Evolutionary conservation across 2,113 vertebrate species (phyloP).

Genomic region (Cathartes aura): DNA sequence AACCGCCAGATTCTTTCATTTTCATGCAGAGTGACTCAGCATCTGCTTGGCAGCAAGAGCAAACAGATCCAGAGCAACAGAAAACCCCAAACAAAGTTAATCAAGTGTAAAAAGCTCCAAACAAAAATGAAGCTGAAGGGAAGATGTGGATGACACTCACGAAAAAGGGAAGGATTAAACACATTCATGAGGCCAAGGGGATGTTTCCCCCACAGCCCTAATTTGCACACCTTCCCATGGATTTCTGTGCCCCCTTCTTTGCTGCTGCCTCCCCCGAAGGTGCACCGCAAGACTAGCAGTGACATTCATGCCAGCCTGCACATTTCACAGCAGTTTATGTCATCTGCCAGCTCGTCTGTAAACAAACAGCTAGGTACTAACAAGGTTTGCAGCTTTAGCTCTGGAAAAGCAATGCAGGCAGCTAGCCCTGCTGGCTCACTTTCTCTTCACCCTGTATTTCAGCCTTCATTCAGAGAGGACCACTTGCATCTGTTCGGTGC

Average conservation of each 20-base stretch:
- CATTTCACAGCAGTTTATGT: neutral
- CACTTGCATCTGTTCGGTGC: accelerated
- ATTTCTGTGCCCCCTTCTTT: neutral
- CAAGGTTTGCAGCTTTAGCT: neutral
- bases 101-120: neutral
- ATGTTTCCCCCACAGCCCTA: neutral
- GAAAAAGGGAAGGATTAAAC: neutral
- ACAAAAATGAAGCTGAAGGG: neutral
- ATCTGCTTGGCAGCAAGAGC: neutral
- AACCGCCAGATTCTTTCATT: neutral
- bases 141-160: neutral
- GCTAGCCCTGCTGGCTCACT: neutral
- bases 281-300: neutral
- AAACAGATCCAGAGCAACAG: neutral
- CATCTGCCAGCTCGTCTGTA: neutral
- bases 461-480: neutral
- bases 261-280: neutral
- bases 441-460: neutral
- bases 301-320: neutral
- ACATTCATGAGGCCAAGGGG: neutral
- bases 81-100: neutral
- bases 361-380: neutral
- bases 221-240: neutral
- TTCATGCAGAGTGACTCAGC: neutral
- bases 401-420: neutral